phyloP scores from a whole-genome alignment of 1,140 invertebrate genomes.

The Lepidurus arcticus region DNA sequence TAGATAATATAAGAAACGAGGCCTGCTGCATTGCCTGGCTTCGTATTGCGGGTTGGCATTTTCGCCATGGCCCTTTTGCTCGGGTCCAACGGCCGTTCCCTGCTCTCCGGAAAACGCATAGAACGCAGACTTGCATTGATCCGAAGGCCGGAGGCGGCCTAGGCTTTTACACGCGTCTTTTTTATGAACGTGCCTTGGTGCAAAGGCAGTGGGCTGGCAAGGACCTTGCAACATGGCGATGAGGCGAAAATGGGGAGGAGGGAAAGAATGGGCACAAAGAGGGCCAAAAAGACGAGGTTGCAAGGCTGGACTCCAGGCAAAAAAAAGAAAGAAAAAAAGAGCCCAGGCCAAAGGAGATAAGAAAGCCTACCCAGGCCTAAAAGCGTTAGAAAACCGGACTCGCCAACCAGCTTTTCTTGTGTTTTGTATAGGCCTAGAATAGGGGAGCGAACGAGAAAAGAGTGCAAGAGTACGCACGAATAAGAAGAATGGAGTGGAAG shows the following conservation, averaged over 20 bases:
- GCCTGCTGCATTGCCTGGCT: background rate
- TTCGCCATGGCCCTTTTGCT: slow-evolving; percentile 14
- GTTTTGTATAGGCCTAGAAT: background rate
- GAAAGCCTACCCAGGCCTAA: slow-evolving; percentile 16
- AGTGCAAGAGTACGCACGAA: background rate
- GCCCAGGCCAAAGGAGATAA: background rate
- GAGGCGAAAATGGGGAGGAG: slow-evolving; percentile 20
- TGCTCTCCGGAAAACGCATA: background rate
- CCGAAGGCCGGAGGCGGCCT: slow-evolving; percentile 28
- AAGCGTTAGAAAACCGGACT: slow-evolving; percentile 7
- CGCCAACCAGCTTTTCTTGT: slow-evolving; percentile 18
- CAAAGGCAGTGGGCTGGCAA: slow-evolving; percentile 29
- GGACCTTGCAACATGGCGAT: slow-evolving; percentile 20
- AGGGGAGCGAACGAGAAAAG: background rate
- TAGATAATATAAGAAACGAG: slow-evolving; percentile 5
- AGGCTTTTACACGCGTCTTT: slow-evolving; percentile 34
- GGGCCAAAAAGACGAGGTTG: slow-evolving; percentile 12
- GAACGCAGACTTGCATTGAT: slow-evolving; percentile 7
- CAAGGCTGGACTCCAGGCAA: background rate
- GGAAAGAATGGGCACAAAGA: slow-evolving; percentile 15
- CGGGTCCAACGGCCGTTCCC: background rate
- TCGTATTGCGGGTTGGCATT: background rate
- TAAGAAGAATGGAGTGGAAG: background rate
- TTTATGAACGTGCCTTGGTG: slow-evolving; percentile 33
- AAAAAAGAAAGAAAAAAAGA: background rate